phyloP scores from a whole-genome alignment of 1,140 invertebrate genomes.

The Drosophila suzukii region DNA sequence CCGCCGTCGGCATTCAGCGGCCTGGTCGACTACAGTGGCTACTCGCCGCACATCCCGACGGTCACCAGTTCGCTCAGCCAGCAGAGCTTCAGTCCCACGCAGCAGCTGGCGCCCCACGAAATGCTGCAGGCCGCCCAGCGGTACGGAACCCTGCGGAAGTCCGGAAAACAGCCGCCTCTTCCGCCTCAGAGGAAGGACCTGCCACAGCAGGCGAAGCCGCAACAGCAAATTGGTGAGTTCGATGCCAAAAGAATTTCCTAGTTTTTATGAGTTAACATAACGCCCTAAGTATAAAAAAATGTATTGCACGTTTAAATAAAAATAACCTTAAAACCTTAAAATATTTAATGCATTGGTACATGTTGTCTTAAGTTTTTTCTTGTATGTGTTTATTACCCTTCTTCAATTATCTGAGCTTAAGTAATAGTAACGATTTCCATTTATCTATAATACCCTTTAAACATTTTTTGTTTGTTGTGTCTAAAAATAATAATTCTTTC shows the following conservation, averaged over 20 bases:
- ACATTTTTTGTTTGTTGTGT: too few relatives aligned
- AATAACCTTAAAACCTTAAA: too few relatives aligned
- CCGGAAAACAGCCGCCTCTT: slow-evolving; percentile 66
- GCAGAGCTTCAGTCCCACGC: slow-evolving; percentile 60
- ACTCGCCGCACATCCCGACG: slow-evolving; percentile 74
- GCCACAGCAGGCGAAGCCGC: slow-evolving; percentile 54
- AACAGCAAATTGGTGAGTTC: slow-evolving; percentile 72
- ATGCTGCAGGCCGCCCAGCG: slow-evolving; percentile 76
- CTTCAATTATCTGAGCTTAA: too few relatives aligned
- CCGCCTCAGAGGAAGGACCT: slow-evolving; percentile 68
- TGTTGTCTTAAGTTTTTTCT: too few relatives aligned
- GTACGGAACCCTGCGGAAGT: slow-evolving; percentile 74
- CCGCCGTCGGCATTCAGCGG: slow-evolving; percentile 77
- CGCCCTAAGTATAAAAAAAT: too few relatives aligned
- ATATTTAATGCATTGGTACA: too few relatives aligned
- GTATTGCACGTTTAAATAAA: too few relatives aligned
- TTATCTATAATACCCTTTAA: too few relatives aligned
- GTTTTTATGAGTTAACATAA: neutral
- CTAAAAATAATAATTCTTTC: too few relatives aligned
- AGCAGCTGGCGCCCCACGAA: slow-evolving; percentile 63
- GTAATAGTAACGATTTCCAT: too few relatives aligned
- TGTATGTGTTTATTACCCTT: too few relatives aligned
- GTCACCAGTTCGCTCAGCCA: slow-evolving; percentile 76
- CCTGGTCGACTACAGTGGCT: slow-evolving; percentile 75
- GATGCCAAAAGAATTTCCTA: neutral